phyloP scores from a whole-genome alignment of 2,113 vertebrate genomes.

The Thunnus thynnus region DNA sequence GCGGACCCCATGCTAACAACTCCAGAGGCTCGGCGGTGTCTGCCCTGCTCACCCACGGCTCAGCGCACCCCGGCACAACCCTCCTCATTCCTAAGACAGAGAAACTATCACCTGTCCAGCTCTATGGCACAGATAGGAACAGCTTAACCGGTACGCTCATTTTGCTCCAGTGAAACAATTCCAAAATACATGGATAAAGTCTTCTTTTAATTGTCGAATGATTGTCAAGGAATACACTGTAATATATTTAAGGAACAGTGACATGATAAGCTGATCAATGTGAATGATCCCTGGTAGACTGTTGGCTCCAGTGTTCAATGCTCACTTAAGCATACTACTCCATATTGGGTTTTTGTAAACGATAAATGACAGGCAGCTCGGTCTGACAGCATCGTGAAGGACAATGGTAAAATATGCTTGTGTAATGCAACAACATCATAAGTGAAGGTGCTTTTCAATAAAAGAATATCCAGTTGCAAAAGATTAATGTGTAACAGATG shows the following conservation, averaged over 20 bases:
- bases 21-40: slow-evolving; percentile 67
- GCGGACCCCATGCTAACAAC: slow-evolving; percentile 38
- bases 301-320: background rate
- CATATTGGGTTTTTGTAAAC: too few relatives aligned
- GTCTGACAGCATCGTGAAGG: too few relatives aligned
- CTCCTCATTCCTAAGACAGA: slow-evolving; percentile 91
- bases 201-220: background rate
- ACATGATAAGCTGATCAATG: background rate
- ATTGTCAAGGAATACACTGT: background rate
- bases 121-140: slow-evolving; percentile 80
- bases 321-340: background rate
- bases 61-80: slow-evolving; percentile 49
- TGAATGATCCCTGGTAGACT: background rate
- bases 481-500: too few relatives aligned
- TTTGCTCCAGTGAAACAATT: background rate
- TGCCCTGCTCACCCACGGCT: slow-evolving; percentile 68
- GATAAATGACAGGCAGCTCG: too few relatives aligned
- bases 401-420: too few relatives aligned
- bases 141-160: slow-evolving; percentile 70
- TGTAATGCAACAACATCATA: too few relatives aligned
- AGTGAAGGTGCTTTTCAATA: too few relatives aligned
- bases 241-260: background rate
- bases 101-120: slow-evolving; percentile 88
- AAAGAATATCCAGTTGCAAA: too few relatives aligned
- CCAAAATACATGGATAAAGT: background rate